Evolutionary conservation across 1,140 invertebrate genomes (phyloP).

Genomic region (Rhopalosiphum padi): DNA sequence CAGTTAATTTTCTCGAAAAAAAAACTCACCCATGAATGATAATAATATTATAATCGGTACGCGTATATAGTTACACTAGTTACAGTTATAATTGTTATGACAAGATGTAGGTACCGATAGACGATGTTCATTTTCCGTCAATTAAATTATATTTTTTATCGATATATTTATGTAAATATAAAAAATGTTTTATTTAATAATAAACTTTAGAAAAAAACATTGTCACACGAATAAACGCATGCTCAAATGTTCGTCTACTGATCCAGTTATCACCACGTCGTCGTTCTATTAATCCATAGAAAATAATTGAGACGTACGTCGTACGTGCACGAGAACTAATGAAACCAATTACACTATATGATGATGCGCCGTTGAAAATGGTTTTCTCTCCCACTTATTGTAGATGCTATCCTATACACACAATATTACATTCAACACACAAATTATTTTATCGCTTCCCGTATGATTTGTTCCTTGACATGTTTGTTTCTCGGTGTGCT

Average conservation of each 20-base stretch:
- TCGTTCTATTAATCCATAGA: neutral
- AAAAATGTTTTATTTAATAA: neutral
- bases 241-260: neutral
- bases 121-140: neutral
- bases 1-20: neutral
- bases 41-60: neutral
- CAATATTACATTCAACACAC: neutral
- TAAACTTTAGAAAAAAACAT: neutral
- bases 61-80: neutral
- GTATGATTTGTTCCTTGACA: conserved; percentile 32
- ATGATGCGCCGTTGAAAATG: neutral
- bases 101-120: neutral
- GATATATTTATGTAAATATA: neutral
- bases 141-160: neutral
- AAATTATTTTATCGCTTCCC: conserved; percentile 40
- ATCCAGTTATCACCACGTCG: neutral
- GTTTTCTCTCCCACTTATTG: conserved; percentile 16
- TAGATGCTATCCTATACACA: neutral
- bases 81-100: neutral
- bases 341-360: conserved; percentile 17
- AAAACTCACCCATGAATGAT: neutral
- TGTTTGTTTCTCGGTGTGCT: neutral
- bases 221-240: neutral
- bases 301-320: conserved; percentile 25
- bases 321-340: conserved; percentile 44